phyloP scores from a whole-genome alignment of 2,888 invertebrate species.

The Autographa pulchrina region DNA sequence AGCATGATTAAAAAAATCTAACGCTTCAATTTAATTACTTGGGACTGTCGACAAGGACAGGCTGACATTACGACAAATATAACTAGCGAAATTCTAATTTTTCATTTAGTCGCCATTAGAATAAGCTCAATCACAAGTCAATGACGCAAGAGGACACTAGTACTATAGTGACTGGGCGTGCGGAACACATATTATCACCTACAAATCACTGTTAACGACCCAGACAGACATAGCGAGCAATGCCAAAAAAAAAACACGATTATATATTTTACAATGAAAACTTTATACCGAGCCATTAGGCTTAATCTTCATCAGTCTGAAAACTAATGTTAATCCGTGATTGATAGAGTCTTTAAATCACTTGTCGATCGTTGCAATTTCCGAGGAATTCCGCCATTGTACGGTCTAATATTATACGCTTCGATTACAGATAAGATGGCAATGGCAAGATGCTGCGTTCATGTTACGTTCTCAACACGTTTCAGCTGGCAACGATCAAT shows the following conservation, averaged over 20 bases:
- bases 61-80: conserved; percentile 15
- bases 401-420: conserved; percentile 15
- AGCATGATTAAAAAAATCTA: neutral
- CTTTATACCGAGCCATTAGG: conserved; percentile 27
- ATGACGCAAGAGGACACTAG: conserved; percentile 43
- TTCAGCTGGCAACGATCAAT: conserved; percentile 27
- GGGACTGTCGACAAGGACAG: conserved; percentile 7
- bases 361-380: conserved; percentile 33
- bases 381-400: conserved; percentile 17
- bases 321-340: conserved; percentile 17
- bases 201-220: conserved; percentile 70
- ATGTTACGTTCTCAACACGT: conserved; percentile 35
- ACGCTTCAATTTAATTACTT: neutral
- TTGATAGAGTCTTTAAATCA: conserved; percentile 34
- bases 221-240: conserved; percentile 44
- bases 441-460: conserved; percentile 29
- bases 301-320: conserved; percentile 22
- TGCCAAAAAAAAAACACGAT: conserved; percentile 48
- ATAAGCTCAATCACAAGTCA: conserved; percentile 29
- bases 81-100: conserved; percentile 23
- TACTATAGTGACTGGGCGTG: conserved; percentile 42
- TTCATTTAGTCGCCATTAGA: conserved; percentile 18
- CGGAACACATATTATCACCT: conserved; percentile 68
- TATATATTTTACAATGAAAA: conserved; percentile 35
- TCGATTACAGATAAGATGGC: neutral